Percentiles rank a stretch among this genome's conserved stretches.
Conservation (phyloP, 2,113 vertebrate species). For the Ictalurus punctatus region DNA sequence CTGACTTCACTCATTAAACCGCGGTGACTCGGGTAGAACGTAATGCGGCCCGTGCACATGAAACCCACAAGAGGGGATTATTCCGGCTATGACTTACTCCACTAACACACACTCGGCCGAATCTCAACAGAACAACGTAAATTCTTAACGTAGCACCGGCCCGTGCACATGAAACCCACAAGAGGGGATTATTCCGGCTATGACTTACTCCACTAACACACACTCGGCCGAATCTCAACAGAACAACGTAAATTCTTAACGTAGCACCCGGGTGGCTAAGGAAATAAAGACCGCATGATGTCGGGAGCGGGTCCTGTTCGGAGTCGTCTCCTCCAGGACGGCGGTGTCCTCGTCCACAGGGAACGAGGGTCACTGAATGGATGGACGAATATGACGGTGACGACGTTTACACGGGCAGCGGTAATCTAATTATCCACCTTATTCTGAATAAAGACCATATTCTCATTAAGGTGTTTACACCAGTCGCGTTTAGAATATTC, state of each 20-base stretch:
- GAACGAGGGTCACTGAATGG: neutral
- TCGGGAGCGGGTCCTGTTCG: neutral
- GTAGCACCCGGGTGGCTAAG: constrained; percentile 7
- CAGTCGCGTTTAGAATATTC: too few relatives aligned
- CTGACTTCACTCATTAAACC: constrained; percentile 47
- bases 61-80: constrained; percentile 43
- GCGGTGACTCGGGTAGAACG: constrained; percentile 28
- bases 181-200: constrained; percentile 41
- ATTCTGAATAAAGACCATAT: too few relatives aligned
- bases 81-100: constrained; percentile 46
- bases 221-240: constrained; percentile 36
- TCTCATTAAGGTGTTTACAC: too few relatives aligned
- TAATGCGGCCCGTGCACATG: constrained; percentile 28
- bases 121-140: constrained; percentile 42
- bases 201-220: constrained; percentile 48
- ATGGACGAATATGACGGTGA: too few relatives aligned
- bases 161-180: constrained; percentile 40
- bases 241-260: constrained; percentile 41
- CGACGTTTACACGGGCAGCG: too few relatives aligned
- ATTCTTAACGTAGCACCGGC: constrained; percentile 24
- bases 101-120: constrained; percentile 38
- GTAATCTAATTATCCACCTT: too few relatives aligned
- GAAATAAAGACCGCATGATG: constrained; percentile 10
- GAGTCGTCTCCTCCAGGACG: neutral
- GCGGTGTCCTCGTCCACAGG: neutral